Conservation (phyloP, 2,888 invertebrate genomes). For the Dysmachus trigonus region DNA sequence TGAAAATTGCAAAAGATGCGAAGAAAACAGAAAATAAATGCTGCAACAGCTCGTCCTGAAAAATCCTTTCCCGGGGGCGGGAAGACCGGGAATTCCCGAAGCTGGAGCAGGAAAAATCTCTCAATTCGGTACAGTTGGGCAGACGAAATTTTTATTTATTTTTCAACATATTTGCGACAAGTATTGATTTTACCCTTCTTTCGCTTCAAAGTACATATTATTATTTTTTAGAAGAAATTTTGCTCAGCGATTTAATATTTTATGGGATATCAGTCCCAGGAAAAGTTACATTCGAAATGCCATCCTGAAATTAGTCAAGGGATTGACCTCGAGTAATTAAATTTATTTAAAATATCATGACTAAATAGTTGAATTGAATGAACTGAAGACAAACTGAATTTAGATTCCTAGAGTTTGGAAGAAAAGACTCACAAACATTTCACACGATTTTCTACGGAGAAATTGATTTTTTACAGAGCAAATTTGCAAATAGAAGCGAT, state of each 20-base stretch:
- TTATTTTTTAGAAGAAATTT: background rate
- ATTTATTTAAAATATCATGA: background rate
- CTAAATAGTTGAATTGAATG: no score
- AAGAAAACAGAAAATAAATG: background rate
- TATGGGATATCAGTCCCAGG: background rate
- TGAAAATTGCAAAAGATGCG: background rate
- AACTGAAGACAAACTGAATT: background rate
- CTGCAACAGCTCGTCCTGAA: background rate
- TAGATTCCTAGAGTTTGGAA: background rate
- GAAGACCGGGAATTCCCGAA: background rate
- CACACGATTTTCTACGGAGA: background rate
- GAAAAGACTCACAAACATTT: no score
- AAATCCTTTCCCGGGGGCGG: background rate
- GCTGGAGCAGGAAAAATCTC: background rate
- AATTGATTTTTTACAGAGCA: background rate
- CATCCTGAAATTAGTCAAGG: background rate
- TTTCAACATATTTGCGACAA: background rate
- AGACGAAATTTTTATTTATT: background rate
- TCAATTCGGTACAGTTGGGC: background rate
- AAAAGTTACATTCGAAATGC: background rate
- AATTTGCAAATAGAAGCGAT: no score
- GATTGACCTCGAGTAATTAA: background rate
- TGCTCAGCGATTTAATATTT: background rate
- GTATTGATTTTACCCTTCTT: background rate
- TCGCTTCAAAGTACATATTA: background rate